Evolutionary conservation across 2,113 vertebrate species (phyloP).

Genomic region (Microtus ochrogaster): DNA sequence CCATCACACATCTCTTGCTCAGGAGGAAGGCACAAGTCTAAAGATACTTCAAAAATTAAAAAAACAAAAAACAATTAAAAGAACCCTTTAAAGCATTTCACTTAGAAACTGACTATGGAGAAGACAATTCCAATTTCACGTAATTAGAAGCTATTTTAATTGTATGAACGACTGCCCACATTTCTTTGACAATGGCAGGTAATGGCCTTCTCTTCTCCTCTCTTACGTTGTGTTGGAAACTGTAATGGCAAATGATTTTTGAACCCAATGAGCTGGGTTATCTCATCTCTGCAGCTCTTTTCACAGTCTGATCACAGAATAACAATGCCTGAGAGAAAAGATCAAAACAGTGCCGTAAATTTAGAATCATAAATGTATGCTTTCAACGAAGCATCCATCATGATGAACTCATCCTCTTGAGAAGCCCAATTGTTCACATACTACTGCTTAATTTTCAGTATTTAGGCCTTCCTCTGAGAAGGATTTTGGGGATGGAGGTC

Average conservation of each 20-base stretch:
- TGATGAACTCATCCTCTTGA: constrained; percentile 14
- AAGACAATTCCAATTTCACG: constrained; percentile 53
- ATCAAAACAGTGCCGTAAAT: constrained; percentile 54
- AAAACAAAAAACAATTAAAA: neutral
- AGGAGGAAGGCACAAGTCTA: neutral
- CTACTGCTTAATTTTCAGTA: constrained; percentile 44
- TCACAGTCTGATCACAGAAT: constrained; percentile 65
- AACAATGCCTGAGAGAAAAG: neutral
- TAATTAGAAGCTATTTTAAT: constrained; percentile 70
- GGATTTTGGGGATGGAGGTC: neutral
- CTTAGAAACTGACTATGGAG: constrained; percentile 32
- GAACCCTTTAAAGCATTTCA: neutral
- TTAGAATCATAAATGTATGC: constrained; percentile 28
- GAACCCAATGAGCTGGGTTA: neutral
- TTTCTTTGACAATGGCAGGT: constrained; percentile 64
- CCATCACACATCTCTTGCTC: neutral
- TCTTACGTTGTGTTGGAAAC: constrained; percentile 52
- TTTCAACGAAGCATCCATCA: constrained; percentile 64
- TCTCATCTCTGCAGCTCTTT: constrained; percentile 56
- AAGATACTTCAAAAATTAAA: neutral
- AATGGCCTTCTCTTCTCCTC: constrained; percentile 12
- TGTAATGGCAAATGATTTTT: neutral
- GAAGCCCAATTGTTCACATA: constrained; percentile 48
- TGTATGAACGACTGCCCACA: constrained; percentile 17
- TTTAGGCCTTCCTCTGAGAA: constrained; percentile 22